These are phyloP conservation scores for Triplophysa dalaica DNA, from an alignment of 2,113 vertebrate species.

Conservation along the genomic window DNA sequence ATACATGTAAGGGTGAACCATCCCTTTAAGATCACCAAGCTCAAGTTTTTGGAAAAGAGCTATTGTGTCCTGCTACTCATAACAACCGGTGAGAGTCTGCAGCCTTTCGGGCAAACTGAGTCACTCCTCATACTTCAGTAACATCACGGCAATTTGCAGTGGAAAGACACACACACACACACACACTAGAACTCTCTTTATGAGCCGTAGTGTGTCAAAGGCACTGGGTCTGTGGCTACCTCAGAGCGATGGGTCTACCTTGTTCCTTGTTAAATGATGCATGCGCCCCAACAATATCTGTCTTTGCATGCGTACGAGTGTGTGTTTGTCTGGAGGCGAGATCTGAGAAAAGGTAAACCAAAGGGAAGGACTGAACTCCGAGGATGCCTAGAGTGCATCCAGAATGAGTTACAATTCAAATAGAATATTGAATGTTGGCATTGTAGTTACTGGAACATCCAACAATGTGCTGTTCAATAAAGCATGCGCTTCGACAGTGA, in stretches of 20 bases:
- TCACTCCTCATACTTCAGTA: slow-evolving; percentile 24
- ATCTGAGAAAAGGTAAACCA: slow-evolving; percentile 25
- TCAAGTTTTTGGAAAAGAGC: slow-evolving; percentile 12
- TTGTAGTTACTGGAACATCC: slow-evolving; percentile 32
- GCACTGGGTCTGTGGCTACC: slow-evolving; percentile 23
- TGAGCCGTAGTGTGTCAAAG: slow-evolving; percentile 17
- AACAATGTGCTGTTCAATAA: slow-evolving; percentile 30
- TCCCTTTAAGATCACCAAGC: neutral
- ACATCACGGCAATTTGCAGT: neutral
- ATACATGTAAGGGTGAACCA: too few species aligned
- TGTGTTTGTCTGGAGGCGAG: slow-evolving; percentile 22
- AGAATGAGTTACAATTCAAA: slow-evolving; percentile 32
- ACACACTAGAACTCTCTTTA: neutral
- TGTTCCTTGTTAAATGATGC: slow-evolving; percentile 35
- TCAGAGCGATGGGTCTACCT: slow-evolving; percentile 11
- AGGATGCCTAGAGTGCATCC: slow-evolving; percentile 16
- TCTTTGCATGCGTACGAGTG: slow-evolving; percentile 23
- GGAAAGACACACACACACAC: neutral
- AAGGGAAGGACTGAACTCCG: neutral
- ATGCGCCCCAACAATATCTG: slow-evolving; percentile 26
- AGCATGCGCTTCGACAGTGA: neutral
- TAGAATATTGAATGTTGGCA: slow-evolving; percentile 16
- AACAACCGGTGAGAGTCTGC: slow-evolving; percentile 27
- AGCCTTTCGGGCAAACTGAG: slow-evolving; percentile 37
- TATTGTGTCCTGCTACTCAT: slow-evolving; percentile 10